Evolutionary conservation across 2,888 invertebrate species (phyloP).

Genomic region (Stenichneumon culpator): DNA sequence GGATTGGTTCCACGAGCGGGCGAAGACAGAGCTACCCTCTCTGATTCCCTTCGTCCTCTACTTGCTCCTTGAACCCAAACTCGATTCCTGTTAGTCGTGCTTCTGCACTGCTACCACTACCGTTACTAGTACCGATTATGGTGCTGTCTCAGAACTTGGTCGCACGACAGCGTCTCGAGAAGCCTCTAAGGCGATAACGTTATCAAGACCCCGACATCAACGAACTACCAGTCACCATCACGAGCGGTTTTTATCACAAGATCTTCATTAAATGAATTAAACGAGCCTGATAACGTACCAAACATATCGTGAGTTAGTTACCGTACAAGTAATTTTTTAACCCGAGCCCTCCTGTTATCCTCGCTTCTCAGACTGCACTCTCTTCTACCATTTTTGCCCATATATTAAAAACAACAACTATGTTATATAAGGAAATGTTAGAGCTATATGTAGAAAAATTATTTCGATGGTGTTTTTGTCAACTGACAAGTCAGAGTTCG

Average conservation of each 20-base stretch:
- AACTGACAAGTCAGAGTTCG: too few relatives aligned
- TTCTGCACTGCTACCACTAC: background rate
- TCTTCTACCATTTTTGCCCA: background rate
- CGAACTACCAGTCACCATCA: background rate
- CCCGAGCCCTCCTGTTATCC: conserved; percentile 26
- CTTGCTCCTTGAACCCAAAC: conserved; percentile 45
- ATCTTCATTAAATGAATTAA: conserved; percentile 57
- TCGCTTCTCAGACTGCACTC: background rate
- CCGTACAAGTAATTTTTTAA: conserved; percentile 37
- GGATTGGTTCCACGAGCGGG: conserved; percentile 56
- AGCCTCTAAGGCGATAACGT: conserved; percentile 43
- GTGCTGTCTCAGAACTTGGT: conserved; percentile 16
- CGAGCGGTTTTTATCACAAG: conserved; percentile 28
- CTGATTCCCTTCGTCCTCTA: conserved; percentile 8
- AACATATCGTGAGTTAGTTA: background rate
- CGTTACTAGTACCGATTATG: background rate
- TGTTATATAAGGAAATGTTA: too few relatives aligned
- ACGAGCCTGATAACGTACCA: conserved; percentile 29
- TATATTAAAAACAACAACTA: background rate
- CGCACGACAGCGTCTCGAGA: conserved; percentile 28
- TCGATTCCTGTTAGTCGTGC: conserved; percentile 41
- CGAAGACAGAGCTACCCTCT: conserved; percentile 25
- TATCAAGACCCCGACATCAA: conserved; percentile 25
- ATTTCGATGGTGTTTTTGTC: too few relatives aligned
- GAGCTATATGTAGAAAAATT: too few relatives aligned